Evolutionary conservation across 2,888 invertebrate species (phyloP).

Genomic region (Arrhopalites spinosus): DNA sequence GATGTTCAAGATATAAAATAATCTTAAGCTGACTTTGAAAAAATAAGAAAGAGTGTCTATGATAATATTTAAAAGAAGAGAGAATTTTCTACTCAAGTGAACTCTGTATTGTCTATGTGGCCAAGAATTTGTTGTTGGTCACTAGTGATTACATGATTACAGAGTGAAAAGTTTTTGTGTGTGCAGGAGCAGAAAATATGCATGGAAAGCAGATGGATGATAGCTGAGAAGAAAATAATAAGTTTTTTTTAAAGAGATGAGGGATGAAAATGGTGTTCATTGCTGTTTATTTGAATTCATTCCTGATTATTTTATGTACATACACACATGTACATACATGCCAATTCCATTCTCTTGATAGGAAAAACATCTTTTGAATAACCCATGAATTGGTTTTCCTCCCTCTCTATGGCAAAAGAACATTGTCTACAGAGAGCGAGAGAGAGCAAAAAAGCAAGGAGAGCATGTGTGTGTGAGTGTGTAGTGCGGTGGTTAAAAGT

Average conservation of each 20-base stretch:
- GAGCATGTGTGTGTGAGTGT: conserved; percentile 12
- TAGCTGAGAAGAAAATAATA: not conserved
- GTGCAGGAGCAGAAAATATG: conserved; percentile 10
- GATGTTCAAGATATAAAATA: not conserved
- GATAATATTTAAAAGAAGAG: not conserved
- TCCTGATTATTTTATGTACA: not conserved
- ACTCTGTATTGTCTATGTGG: not conserved
- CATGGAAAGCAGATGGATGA: not conserved
- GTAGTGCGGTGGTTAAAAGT: conserved; percentile 29
- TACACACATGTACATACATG: not conserved
- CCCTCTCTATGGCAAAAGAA: not conserved
- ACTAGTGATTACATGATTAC: not conserved
- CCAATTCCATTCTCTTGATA: too few species aligned
- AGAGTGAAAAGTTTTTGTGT: not conserved
- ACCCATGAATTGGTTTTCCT: too few species aligned
- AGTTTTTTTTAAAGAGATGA: not conserved
- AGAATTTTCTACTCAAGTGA: not conserved
- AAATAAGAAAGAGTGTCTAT: too few species aligned
- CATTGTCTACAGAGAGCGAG: not conserved
- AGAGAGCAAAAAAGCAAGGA: not conserved
- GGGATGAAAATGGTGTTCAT: conserved; percentile 10
- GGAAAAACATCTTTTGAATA: too few species aligned
- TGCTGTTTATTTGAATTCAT: not conserved
- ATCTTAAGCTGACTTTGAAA: not conserved
- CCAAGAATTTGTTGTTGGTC: not conserved